These are phyloP conservation scores for Agrotis exclamationis DNA, from an alignment of 2,888 invertebrate genomes.

Conservation along the genomic window DNA sequence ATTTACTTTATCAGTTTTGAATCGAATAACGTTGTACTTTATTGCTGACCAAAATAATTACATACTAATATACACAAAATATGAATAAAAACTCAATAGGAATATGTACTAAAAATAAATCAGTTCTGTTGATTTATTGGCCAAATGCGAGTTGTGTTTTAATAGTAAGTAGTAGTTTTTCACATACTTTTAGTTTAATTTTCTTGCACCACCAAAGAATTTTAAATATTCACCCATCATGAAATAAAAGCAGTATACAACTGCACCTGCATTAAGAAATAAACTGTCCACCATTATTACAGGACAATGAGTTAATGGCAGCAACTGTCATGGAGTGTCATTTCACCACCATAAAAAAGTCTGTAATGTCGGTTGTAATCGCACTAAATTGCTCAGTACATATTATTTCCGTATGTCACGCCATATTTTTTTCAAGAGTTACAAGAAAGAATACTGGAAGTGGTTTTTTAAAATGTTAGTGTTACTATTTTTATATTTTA, in stretches of 20 bases:
- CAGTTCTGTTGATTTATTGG: no score
- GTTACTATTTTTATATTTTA: no score
- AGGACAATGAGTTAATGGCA: conserved; percentile 40
- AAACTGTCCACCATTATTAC: conserved; percentile 30
- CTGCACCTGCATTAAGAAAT: conserved; percentile 34
- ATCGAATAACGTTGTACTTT: no score
- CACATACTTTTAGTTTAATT: background rate
- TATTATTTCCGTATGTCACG: conserved; percentile 54
- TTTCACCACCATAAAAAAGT: conserved; percentile 43
- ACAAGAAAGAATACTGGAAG: conserved; percentile 6
- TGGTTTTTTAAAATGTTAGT: background rate
- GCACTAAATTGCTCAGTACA: conserved; percentile 54
- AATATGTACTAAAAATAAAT: no score
- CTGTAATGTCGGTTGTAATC: conserved; percentile 48
- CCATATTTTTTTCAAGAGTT: conserved; percentile 47
- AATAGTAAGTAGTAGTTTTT: no score
- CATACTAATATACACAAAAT: no score
- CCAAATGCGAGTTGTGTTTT: no score
- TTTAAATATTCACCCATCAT: background rate
- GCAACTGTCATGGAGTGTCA: conserved; percentile 45
- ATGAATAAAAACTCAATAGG: no score
- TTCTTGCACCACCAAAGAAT: background rate
- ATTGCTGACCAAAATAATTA: no score
- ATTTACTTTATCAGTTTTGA: no score
- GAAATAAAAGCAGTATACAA: conserved; percentile 2